Percentiles rank a stretch among this genome's conserved stretches.
These are phyloP conservation scores for Hyalella azteca DNA, from an alignment of 2,888 invertebrate genomes.

Conservation along the genomic window DNA sequence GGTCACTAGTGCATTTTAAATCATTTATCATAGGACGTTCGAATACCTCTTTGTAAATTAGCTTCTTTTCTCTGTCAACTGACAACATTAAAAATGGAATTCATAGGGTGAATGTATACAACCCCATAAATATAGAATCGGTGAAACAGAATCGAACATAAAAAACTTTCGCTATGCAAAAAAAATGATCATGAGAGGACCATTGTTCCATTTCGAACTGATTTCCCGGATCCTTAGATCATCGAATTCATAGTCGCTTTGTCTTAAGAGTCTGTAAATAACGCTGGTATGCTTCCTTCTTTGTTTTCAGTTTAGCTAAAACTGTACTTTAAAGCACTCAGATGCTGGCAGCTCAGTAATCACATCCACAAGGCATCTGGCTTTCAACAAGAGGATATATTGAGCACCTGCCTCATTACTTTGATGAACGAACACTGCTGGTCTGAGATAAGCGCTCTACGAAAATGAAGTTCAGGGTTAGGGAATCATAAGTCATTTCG, in stretches of 20 bases:
- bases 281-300: too few relatives aligned
- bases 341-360: neutral
- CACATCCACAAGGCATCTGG: neutral
- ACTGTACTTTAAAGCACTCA: neutral
- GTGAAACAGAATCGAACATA: neutral
- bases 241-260: neutral
- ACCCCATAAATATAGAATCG: too few relatives aligned
- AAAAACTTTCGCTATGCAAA: neutral
- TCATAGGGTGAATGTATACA: too few relatives aligned
- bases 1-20: too few relatives aligned
- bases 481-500: constrained; percentile 10
- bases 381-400: neutral
- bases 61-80: too few relatives aligned
- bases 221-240: neutral
- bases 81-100: too few relatives aligned
- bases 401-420: constrained; percentile 6
- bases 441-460: neutral
- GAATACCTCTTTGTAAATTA: too few relatives aligned
- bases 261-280: neutral
- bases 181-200: neutral
- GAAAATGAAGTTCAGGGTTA: constrained; percentile 15
- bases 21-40: too few relatives aligned
- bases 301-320: too few relatives aligned
- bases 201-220: neutral
- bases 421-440: neutral